Evolutionary conservation across 53 echinoderm and acorn worm genomes (phyloP), one percentile per base, ranked within the genome.

Genomic region (Paracentrotus lividus): DNA sequence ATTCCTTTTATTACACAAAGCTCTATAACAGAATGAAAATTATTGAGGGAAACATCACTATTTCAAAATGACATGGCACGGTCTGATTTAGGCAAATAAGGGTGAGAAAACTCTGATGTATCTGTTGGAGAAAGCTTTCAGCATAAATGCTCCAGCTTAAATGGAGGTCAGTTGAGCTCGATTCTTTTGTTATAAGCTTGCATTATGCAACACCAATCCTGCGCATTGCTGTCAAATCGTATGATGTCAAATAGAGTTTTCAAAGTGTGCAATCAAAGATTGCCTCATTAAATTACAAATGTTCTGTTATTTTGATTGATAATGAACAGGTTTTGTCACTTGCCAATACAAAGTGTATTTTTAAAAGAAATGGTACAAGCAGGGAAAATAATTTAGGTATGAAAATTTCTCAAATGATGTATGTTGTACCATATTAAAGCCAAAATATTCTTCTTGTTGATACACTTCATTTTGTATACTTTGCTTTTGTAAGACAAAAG

Each of bases 21-120:
- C 38, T 4, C 38, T 21, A 21, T 72, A 20, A 13, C 5, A 72
- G 16, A 20, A 1, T 38, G 64, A 72, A 40, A 72, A 36, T 40
- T 72, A 7, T 36, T 72, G 72, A 40, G 43, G 29, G 42, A 76
- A 81, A 27, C 36, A 42, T 76, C 40, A 34, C 2, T n/a, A n/a
- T n/a, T n/a, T n/a, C n/a, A 23, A 26, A 81, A 27, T 81, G 18
- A 47, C 26, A 4, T 1, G 47, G 47, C 47, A n/a, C 44, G 81
- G 81, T 47, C 44, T 81, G 81, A 8, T 81, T 47, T 47, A 24
- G 14, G 12, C 27, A 14, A 81, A 45, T 12, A 81, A 45, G 81
- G 1, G 47, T 10, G 13, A 76, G 16, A 76, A 81, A 81, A 81
- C 81, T 81, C 5, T 77, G 81, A 81, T 81, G 81, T 24, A 81